Percentiles rank a stretch among this genome's conserved stretches.
These are phyloP conservation scores for Panulirus ornatus DNA, from an alignment of 1,140 invertebrate species.

Conservation along the genomic window DNA sequence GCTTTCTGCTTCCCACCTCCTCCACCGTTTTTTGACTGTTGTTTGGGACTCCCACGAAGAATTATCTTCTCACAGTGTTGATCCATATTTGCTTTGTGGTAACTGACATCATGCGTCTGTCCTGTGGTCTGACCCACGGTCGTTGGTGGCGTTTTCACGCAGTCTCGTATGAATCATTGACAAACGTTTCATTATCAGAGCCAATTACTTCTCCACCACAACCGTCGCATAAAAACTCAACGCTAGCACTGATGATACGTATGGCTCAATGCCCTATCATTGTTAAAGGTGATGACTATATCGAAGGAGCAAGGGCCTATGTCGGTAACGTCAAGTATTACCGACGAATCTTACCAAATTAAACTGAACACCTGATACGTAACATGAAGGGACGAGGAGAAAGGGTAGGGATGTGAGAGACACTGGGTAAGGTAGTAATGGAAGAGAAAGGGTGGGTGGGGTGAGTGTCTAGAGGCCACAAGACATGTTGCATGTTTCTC, in stretches of 20 bases:
- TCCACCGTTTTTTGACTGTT: background rate
- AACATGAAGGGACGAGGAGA: too few species aligned
- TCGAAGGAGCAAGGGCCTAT: background rate
- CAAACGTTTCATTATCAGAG: background rate
- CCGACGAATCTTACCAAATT: too few species aligned
- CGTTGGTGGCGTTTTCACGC: background rate
- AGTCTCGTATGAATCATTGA: constrained; percentile 1
- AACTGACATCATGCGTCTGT: too few species aligned
- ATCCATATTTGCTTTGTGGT: background rate
- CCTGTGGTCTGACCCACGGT: constrained; percentile 10
- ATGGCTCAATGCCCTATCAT: background rate
- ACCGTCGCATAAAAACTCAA: background rate
- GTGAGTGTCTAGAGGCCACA: too few species aligned
- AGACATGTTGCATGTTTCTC: too few species aligned
- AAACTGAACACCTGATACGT: too few species aligned
- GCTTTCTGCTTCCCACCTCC: background rate
- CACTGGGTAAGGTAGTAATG: too few species aligned
- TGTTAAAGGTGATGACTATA: background rate
- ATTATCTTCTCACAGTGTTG: background rate
- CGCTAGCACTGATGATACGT: background rate
- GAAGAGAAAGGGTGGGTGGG: too few species aligned
- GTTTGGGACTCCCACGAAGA: background rate
- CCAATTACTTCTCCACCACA: background rate
- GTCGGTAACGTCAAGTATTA: background rate
- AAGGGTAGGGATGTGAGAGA: too few species aligned